Base-by-base conservation (phyloP, 1,140 invertebrate species). In the Trachymyrmex septentrionalis region DNA sequence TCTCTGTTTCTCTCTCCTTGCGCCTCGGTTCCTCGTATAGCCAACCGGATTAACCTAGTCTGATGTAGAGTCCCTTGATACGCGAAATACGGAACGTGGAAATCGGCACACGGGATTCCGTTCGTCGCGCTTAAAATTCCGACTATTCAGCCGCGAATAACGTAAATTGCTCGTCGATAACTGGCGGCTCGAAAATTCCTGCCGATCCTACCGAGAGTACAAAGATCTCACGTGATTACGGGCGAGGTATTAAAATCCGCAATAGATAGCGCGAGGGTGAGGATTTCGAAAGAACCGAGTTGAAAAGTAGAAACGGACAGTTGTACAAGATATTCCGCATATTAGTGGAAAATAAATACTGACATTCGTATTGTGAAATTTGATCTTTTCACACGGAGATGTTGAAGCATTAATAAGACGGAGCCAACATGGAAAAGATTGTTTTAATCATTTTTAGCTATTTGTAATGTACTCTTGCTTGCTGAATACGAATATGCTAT, bases 41-140 rank as follows among this genome's bases (percentile, higher is more conserved):
- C 48, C 59, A 66, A 78, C 21, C 73, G 73, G 73, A 85, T 85
- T 85, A 85, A 85, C 82, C 82, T 78, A 78, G 72, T 78, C 73
- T 34, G 61, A 64, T 27, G 63, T 57, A 27, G 82, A 78, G 48
- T 78, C 63, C 61, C 73, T 64, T 64, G 59, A 66, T 78, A 78
- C 48, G 59, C 72, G 69, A 82, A 82, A 82, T 73, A 24, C 82
- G 72, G 71, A 61, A 66, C 82, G 73, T 75, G 82, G 82, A 85
- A 77, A 78, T 6, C 72, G 50, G 73, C 48, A 64, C 82, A 59
- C 30, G 21, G 7, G 55, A 86, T 84, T 61, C 77, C 77, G 34
- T 44, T 55, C 50, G 50, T 59, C 38, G 50, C 76, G 61, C 76
- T 67, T 81, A 81, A 86, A 86, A 86, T 86, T 55, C 50, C 64